Conservation (phyloP, 2,797 vertebrate species). For the Danio kyathit region DNA sequence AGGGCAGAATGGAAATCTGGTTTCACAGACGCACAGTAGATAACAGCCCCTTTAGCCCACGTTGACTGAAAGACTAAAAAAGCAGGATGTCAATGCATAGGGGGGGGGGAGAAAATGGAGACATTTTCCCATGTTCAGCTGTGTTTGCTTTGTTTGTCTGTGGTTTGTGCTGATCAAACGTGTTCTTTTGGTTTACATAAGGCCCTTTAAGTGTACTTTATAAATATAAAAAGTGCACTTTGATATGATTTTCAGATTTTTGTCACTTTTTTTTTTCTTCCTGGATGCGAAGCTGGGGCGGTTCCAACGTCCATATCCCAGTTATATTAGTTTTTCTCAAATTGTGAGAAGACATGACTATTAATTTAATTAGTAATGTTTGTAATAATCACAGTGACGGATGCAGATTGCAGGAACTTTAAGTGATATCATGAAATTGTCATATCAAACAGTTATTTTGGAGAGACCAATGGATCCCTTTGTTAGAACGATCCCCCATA, state of each 20-base stretch:
- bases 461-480: slow-evolving; percentile 14
- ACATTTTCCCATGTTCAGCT: slow-evolving; percentile 76
- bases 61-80: slow-evolving; percentile 61
- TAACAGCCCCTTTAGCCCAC: slow-evolving; percentile 79
- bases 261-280: slow-evolving; percentile 24
- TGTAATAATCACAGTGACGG: slow-evolving; percentile 27
- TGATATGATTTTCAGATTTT: slow-evolving; percentile 34
- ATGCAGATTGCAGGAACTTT: slow-evolving; percentile 41
- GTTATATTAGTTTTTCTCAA: slow-evolving; percentile 13
- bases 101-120: slow-evolving; percentile 56
- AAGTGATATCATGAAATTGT: slow-evolving; percentile 36
- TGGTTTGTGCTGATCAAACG: slow-evolving; percentile 68
- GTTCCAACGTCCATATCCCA: slow-evolving; percentile 29
- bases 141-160: slow-evolving; percentile 77
- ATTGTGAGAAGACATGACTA: slow-evolving; percentile 28
- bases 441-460: slow-evolving; percentile 25
- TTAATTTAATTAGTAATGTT: slow-evolving; percentile 45
- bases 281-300: slow-evolving; percentile 26
- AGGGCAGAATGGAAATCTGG: slow-evolving; percentile 91
- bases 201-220: slow-evolving; percentile 63
- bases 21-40: slow-evolving; percentile 94
- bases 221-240: slow-evolving; percentile 52
- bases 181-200: slow-evolving; percentile 71
- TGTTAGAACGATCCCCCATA: slow-evolving; percentile 12
- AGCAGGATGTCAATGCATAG: slow-evolving; percentile 51